A percentile compares a stretch with the other conserved stretches of the same genome.
Evolutionary conservation across 2,113 vertebrate species (phyloP).

Genomic region (Nesogale talazaci): DNA sequence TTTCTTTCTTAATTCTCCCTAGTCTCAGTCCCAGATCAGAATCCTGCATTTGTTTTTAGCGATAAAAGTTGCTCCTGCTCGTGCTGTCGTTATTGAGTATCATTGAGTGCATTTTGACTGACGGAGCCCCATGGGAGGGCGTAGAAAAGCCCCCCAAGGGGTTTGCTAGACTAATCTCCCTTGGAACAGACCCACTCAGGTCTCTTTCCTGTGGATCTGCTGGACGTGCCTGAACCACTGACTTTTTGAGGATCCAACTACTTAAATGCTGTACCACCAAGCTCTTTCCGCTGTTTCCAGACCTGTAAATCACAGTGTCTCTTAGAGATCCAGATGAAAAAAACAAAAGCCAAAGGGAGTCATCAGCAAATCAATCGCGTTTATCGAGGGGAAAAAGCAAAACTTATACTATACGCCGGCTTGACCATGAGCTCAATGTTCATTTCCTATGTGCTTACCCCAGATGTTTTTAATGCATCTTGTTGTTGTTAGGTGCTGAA

Average conservation of each 20-base stretch:
- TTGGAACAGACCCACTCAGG: background rate
- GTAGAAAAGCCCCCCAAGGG: background rate
- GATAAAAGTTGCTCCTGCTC: background rate
- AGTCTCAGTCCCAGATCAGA: constrained; percentile 12
- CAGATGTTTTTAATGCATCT: background rate
- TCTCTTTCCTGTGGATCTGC: background rate
- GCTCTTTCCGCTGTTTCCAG: background rate
- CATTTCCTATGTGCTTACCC: background rate
- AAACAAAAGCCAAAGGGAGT: background rate
- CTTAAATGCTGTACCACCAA: background rate
- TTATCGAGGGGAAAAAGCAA: constrained; percentile 15
- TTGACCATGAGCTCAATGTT: background rate
- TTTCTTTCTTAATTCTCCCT: constrained; percentile 35
- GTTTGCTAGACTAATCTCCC: background rate
- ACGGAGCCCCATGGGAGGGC: background rate
- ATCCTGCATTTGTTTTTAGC: constrained; percentile 53
- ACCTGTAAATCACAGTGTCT: constrained; percentile 26
- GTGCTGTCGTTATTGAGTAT: background rate
- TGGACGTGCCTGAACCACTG: background rate
- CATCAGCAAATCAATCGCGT: constrained; percentile 21
- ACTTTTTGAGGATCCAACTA: background rate
- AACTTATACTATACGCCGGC: background rate
- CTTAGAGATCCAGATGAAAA: constrained; percentile 48
- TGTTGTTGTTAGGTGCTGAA: too few relatives aligned
- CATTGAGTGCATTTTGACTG: background rate